Evolutionary conservation across 1,140 invertebrate genomes (phyloP).

Genomic region (Neodiprion fabricii): DNA sequence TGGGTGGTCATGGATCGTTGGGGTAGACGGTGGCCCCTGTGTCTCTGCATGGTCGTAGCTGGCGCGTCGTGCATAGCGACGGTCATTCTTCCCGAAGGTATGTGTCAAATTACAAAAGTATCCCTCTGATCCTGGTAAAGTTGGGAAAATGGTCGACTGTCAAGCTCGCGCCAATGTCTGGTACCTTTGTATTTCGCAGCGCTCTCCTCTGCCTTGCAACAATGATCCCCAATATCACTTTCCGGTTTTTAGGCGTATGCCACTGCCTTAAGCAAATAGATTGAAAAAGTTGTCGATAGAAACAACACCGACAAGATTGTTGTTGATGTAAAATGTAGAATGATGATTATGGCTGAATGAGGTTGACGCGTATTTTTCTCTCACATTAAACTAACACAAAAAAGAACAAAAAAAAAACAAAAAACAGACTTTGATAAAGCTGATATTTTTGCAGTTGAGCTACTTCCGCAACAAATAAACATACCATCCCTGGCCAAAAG

Average conservation of each 20-base stretch:
- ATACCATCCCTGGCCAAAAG: background rate
- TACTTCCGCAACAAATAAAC: background rate
- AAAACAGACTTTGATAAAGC: background rate
- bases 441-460: conserved; percentile 4
- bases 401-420: background rate
- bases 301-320: too few relatives aligned
- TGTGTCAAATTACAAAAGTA: conserved; percentile 11
- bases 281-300: too few relatives aligned
- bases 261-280: too few relatives aligned
- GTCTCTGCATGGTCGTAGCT: conserved; percentile 81
- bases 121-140: background rate
- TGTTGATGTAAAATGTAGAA: too few relatives aligned
- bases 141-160: background rate
- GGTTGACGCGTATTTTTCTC: too few relatives aligned
- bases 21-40: conserved; percentile 83
- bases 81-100: conserved; percentile 77
- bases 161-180: background rate
- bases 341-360: too few relatives aligned
- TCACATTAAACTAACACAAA: too few relatives aligned
- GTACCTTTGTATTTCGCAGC: too few relatives aligned
- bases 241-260: background rate
- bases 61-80: conserved; percentile 83
- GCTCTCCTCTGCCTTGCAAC: too few relatives aligned
- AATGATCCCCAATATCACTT: background rate
- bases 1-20: conserved; percentile 86